Conservation (phyloP, 2,888 invertebrate species). For the Pegoplata infirma region DNA sequence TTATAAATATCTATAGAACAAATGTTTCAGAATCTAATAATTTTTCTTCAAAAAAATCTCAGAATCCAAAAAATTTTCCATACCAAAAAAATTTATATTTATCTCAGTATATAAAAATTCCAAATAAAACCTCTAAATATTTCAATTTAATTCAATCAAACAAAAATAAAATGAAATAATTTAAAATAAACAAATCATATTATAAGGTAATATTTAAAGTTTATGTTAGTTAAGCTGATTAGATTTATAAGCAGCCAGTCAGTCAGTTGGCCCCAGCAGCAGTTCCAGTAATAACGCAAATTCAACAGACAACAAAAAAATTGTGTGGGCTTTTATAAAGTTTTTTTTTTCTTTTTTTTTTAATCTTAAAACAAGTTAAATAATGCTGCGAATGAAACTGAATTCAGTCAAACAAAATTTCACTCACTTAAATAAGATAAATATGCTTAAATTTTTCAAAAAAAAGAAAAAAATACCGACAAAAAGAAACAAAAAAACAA, state of each 20-base stretch:
- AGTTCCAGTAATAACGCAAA: not conserved
- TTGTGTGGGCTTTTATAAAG: constrained; percentile 27
- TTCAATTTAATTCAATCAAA: not conserved
- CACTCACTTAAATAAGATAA: constrained; percentile 14
- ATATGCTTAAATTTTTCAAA: not conserved
- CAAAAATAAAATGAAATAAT: not conserved
- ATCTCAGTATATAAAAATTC: too few relatives aligned
- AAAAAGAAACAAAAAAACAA: not conserved
- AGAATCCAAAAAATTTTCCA: too few relatives aligned
- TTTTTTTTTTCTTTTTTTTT: not conserved
- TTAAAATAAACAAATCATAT: not conserved
- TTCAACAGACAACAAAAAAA: not conserved
- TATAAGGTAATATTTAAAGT: constrained; percentile 20
- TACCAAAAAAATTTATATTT: too few relatives aligned
- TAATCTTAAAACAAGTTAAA: constrained; percentile 15
- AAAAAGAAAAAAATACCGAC: constrained; percentile 11
- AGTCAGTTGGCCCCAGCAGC: too few relatives aligned
- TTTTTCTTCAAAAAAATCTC: too few relatives aligned
- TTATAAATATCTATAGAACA: too few relatives aligned
- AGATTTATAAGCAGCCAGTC: constrained; percentile 23
- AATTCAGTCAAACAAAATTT: constrained; percentile 16
- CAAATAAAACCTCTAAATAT: too few relatives aligned
- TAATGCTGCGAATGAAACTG: constrained; percentile 5
- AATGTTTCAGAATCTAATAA: too few relatives aligned
- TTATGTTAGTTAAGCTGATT: constrained; percentile 50